Conservation (phyloP, 1,140 invertebrate species). For the Aphelinus atriplicis region DNA sequence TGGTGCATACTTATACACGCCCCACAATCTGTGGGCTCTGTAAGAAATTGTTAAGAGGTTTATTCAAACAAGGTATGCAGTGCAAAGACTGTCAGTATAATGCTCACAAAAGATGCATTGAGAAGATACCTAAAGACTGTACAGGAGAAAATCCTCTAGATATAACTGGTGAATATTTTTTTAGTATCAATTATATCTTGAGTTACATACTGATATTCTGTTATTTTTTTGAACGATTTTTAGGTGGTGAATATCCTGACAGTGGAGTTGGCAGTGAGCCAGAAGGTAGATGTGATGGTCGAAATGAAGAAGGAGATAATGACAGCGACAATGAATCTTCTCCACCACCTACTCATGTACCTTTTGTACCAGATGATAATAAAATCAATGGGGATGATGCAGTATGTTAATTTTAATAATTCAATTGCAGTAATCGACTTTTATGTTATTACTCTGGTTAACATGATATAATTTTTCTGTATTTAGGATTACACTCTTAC, state of each 20-base stretch:
- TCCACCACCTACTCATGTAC: constrained; percentile 48
- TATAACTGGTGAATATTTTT: constrained; percentile 58
- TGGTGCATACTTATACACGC: constrained; percentile 91
- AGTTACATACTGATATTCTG: too few relatives aligned
- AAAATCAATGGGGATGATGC: constrained; percentile 56
- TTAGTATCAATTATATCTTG: constrained; percentile 2
- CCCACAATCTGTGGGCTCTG: constrained; percentile 97
- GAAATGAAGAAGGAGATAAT: constrained; percentile 71
- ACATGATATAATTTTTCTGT: constrained; percentile 23
- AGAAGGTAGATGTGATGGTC: constrained; percentile 64
- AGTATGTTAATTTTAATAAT: constrained; percentile 46
- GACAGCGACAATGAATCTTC: constrained; percentile 71
- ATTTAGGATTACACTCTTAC: constrained; percentile 59
- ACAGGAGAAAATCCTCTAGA: constrained; percentile 80
- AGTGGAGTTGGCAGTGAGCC: constrained; percentile 74
- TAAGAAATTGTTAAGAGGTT: constrained; percentile 92
- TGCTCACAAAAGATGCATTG: constrained; percentile 96
- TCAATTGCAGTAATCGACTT: too few relatives aligned
- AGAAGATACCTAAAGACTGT: constrained; percentile 95
- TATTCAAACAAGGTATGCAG: constrained; percentile 97
- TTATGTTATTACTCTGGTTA: too few relatives aligned
- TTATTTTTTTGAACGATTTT: constrained; percentile 32
- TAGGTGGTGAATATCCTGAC: constrained; percentile 72
- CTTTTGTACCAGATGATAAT: constrained; percentile 46
- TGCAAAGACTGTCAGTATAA: constrained; percentile 99